Percentiles rank a stretch among this genome's conserved stretches.
These are phyloP conservation scores for Gadopsis bispinosus DNA, from an alignment of 2,797 vertebrate genomes.

Conservation along the genomic window DNA sequence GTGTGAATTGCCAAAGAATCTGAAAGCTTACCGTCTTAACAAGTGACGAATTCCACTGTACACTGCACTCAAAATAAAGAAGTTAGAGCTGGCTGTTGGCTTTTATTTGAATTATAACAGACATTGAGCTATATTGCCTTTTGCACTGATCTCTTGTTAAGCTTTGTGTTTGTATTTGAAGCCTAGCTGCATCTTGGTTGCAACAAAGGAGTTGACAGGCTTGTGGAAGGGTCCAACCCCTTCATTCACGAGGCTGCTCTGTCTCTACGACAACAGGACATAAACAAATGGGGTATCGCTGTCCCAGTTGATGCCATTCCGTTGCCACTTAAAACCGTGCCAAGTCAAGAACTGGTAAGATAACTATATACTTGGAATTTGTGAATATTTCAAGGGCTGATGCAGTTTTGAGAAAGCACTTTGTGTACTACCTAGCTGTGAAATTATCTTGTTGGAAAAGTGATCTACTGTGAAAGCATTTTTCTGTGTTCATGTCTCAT, in stretches of 20 bases:
- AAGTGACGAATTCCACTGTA: conserved; percentile 42
- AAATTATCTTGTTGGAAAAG: not conserved
- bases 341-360: conserved; percentile 69
- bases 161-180: not conserved
- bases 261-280: conserved; percentile 69
- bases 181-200: not conserved
- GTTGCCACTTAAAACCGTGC: conserved; percentile 54
- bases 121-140: not conserved
- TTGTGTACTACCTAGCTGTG: fast-evolving
- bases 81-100: not conserved
- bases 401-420: not conserved
- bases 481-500: not conserved
- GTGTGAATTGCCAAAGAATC: conserved; percentile 67
- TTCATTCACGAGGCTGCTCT: conserved; percentile 29
- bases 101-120: not conserved
- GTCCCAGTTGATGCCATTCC: conserved; percentile 33
- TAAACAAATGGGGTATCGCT: conserved; percentile 69
- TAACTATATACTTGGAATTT: not conserved
- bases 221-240: conserved; percentile 20
- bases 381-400: not conserved
- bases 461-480: not conserved
- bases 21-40: conserved; percentile 48
- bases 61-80: conserved; percentile 54
- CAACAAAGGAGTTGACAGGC: conserved; percentile 33
- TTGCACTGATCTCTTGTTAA: not conserved